Base-by-base conservation (phyloP, 1,140 invertebrate genomes). In the Drosophila pachea region DNA sequence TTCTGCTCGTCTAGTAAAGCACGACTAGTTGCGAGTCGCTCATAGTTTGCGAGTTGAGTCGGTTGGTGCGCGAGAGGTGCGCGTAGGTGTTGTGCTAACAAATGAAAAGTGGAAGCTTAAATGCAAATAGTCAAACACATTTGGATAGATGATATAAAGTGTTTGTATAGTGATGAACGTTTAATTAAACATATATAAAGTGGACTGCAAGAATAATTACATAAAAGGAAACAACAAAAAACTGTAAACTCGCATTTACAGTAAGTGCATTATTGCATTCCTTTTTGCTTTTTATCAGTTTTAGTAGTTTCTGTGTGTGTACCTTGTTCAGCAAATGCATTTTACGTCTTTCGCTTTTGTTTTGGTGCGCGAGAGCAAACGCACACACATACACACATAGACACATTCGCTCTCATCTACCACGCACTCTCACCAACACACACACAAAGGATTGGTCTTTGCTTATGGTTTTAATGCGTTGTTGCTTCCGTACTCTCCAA, bases 211-310 rank as follows among this genome's bases (percentile, higher is more conserved):
- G 22, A 22, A 22, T 2, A 22, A 52, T 76, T 83, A 79, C 29
- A 76, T 79, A 83, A 84, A 73, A 33, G 36, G 79, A 68, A 45
- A 38, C 7, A 45, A 42, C 4, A 40, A 22, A 42, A 40, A 65
- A 79, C 76, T 73, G 66, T 68, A 68, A 74, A 55, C 86, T 56
- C 66, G 76, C 38, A 73, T 68, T 70, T 86, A 84, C 79, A 74
- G 79, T 84, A 83, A 83, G 79, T 84, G 22, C 36, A 32, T 40
- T 59, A 16, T 65, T 65, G 62, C 54, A 65, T 59, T 65, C 48
- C 4, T 31, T 60, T 67, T 71, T n/a, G 36, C 53, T 66, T 56
- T 61, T 76, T 76, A 72, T 82, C 72, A 72, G 68, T 60, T 64
- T 64, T 36, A 54, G 32, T 32, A 64, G 42, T 36, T 47, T 58